phyloP scores from a whole-genome alignment of 2,888 invertebrate genomes.

The Andrena camellia region DNA sequence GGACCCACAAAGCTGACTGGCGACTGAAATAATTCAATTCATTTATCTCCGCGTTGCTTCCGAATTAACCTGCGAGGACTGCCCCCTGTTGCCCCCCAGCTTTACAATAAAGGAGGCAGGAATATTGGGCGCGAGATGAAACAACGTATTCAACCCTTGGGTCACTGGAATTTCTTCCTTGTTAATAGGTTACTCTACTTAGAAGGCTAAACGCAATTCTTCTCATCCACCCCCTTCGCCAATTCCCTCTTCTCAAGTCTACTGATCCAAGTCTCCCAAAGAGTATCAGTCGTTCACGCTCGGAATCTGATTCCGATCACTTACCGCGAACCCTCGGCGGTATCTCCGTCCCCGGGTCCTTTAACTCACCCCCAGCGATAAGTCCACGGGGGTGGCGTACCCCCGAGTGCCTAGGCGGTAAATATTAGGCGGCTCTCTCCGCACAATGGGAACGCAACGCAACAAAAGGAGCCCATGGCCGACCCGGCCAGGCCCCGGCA shows the following conservation, averaged over 20 bases:
- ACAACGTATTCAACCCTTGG: too few relatives aligned
- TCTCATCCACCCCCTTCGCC: background rate
- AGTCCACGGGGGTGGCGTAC: constrained; percentile 40
- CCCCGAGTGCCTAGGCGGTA: constrained; percentile 71
- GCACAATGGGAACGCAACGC: constrained; percentile 74
- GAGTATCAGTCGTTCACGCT: background rate
- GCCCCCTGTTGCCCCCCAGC: background rate
- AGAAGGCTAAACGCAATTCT: too few relatives aligned
- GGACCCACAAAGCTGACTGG: background rate
- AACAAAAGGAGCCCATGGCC: constrained; percentile 72
- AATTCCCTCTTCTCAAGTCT: background rate
- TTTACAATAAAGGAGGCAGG: background rate
- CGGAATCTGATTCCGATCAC: constrained; percentile 15
- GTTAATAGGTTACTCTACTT: too few relatives aligned
- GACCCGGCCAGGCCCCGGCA: constrained; percentile 45
- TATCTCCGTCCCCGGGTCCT: constrained; percentile 22
- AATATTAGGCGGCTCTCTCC: constrained; percentile 76
- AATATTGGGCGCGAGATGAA: background rate
- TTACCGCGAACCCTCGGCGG: background rate
- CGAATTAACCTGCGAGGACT: background rate
- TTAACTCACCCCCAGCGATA: background rate
- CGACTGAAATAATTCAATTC: constrained; percentile 36
- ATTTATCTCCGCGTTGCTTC: background rate
- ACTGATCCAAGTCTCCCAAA: background rate
- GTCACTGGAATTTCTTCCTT: too few relatives aligned